A percentile compares a stretch with the other conserved stretches of the same genome.
Conservation (phyloP, 1,140 invertebrate genomes). For the Metopolophium dirhodum region DNA sequence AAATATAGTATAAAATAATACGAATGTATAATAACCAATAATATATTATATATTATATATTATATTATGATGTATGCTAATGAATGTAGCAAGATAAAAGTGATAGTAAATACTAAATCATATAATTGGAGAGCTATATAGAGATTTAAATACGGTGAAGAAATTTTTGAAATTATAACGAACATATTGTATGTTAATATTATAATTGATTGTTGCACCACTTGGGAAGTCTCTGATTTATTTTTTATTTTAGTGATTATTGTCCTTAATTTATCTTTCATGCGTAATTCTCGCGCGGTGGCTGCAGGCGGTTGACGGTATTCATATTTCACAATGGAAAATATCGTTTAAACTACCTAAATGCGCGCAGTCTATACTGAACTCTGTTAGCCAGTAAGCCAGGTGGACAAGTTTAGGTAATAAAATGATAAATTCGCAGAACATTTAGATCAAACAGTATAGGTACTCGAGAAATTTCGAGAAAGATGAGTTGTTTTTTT, state of each 20-base stretch:
- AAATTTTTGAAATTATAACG: not conserved
- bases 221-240: not conserved
- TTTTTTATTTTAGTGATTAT: not conserved
- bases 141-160: not conserved
- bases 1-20: not conserved
- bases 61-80: not conserved
- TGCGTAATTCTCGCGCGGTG: not conserved
- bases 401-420: not conserved
- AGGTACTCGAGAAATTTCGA: not conserved
- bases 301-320: not conserved
- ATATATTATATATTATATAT: not conserved
- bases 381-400: not conserved
- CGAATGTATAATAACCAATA: no score
- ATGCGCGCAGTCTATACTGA: not conserved
- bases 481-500: conserved; percentile 24
- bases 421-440: not conserved
- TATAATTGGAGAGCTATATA: not conserved
- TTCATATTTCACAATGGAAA: not conserved
- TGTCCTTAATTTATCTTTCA: not conserved
- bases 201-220: not conserved
- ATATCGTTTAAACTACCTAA: not conserved
- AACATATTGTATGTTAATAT: not conserved
- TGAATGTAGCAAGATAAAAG: not conserved
- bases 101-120: not conserved
- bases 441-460: not conserved